phyloP scores from a whole-genome alignment of 2,888 invertebrate genomes.

The Vanessa cardui region DNA sequence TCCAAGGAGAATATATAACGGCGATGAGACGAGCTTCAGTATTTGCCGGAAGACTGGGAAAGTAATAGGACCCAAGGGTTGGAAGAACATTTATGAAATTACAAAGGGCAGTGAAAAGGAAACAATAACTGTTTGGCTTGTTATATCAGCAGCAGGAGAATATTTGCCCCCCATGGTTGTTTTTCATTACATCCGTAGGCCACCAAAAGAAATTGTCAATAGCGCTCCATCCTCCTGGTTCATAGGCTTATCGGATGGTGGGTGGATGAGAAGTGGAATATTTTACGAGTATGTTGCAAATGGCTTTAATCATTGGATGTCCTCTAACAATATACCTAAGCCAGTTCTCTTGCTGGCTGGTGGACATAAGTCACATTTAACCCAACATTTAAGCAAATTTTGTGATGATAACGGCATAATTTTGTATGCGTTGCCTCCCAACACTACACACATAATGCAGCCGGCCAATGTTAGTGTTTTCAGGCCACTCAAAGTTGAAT shows the following conservation, averaged over 20 bases:
- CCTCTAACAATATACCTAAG: background rate
- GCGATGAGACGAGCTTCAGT: no score
- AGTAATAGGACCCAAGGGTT: background rate
- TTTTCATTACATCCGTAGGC: no score
- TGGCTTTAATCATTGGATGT: background rate
- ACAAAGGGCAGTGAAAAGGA: background rate
- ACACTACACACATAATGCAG: no score
- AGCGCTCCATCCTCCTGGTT: constrained; percentile 33
- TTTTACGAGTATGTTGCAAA: constrained; percentile 28
- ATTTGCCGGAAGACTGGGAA: no score
- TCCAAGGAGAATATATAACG: no score
- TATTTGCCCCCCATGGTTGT: background rate
- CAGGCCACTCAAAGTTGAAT: background rate
- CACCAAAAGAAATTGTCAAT: background rate
- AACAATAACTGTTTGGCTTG: background rate
- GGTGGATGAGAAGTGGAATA: constrained; percentile 33
- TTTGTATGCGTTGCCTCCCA: background rate
- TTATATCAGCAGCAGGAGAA: background rate
- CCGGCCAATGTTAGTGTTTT: background rate
- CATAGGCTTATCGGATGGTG: constrained; percentile 36
- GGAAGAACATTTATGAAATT: background rate
- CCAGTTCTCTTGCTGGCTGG: background rate
- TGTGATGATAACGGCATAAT: background rate
- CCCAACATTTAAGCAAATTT: background rate
- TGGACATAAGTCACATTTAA: background rate